Base-by-base conservation (phyloP, 2,888 invertebrate species). In the Troides helena region DNA sequence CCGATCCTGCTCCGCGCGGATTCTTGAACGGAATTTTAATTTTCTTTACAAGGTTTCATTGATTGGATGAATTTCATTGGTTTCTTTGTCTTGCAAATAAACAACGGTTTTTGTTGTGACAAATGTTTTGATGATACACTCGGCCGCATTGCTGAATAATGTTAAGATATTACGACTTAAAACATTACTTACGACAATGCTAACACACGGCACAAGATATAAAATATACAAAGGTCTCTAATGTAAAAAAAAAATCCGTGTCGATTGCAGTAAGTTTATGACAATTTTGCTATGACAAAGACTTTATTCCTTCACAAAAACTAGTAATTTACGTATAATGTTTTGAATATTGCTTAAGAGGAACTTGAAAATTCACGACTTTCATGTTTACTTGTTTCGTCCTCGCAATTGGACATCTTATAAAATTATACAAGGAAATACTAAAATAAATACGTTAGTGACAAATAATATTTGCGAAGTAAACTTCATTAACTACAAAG, bases 1-100 rank as follows among this genome's bases (percentile, higher is more conserved):
- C 62, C 21, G 67, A 64, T 36, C 50, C 72, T 69, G 69, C 58
- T 59, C 8, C 25, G 5, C 59, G 62, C 25, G 43, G 30, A 50
- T 67, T n/a, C 58, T 57, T 62, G 23, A 59, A 53, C 67, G 63
- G 63, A 63, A 62, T 62, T 68, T 66, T 66, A 70, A 70, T 67
- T 72, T 36, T n/a, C 65, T 65, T 39, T 30, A 25, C 57, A 66
- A 36, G 46, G 66, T 62, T 65, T 67, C 67, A 71, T 62, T 71
- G 65, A 71, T 68, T 64, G 62, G 18, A 36, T 25, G 30, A 14
- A 23, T 65, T 61, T 53, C 17, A 12, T 50, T n/a, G 23, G 43
- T 30, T 62, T 61, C 59, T 60, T 50, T 36, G n/a, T 50, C 66
- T 66, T 63, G 63, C 57, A 68, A 59, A 68, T 64, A 68, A 64